Percentiles rank a stretch among this genome's conserved stretches.
phyloP scores from a whole-genome alignment of 2,888 invertebrate species.

The Omphaloscelis lunosa region DNA sequence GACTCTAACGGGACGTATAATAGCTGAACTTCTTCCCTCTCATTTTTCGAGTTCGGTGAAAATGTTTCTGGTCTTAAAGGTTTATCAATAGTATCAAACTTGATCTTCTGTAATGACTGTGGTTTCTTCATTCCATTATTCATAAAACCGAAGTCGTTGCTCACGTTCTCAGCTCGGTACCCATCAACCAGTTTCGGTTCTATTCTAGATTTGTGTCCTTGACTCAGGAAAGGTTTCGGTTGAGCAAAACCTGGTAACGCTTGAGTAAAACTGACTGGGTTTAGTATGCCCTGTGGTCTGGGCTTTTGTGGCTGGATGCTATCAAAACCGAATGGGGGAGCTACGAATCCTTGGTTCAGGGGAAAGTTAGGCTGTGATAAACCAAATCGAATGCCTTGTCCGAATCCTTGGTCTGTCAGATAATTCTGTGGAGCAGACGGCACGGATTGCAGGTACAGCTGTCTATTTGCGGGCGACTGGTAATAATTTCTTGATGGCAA shows the following conservation, averaged over 20 bases:
- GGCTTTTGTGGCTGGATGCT: constrained; percentile 77
- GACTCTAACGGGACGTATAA: constrained; percentile 96
- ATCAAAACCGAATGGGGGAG: constrained; percentile 82
- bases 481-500: constrained; percentile 82
- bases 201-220: constrained; percentile 72
- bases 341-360: constrained; percentile 83
- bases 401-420: constrained; percentile 85
- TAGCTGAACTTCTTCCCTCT: constrained; percentile 93
- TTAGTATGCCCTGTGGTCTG: constrained; percentile 73
- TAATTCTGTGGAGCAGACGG: constrained; percentile 88
- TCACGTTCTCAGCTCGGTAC: constrained; percentile 83
- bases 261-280: constrained; percentile 78
- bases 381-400: constrained; percentile 85
- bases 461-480: constrained; percentile 81
- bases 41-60: constrained; percentile 77
- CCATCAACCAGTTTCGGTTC: constrained; percentile 86
- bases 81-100: constrained; percentile 81
- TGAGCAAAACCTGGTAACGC: constrained; percentile 66
- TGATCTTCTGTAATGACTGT: constrained; percentile 84
- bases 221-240: constrained; percentile 78
- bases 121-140: constrained; percentile 77
- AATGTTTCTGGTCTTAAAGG: constrained; percentile 73
- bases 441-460: constrained; percentile 84
- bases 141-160: constrained; percentile 69
- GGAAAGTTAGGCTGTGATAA: constrained; percentile 84